phyloP scores from a whole-genome alignment of 2,888 invertebrate genomes.

The Stenchaetothrips biformis region DNA sequence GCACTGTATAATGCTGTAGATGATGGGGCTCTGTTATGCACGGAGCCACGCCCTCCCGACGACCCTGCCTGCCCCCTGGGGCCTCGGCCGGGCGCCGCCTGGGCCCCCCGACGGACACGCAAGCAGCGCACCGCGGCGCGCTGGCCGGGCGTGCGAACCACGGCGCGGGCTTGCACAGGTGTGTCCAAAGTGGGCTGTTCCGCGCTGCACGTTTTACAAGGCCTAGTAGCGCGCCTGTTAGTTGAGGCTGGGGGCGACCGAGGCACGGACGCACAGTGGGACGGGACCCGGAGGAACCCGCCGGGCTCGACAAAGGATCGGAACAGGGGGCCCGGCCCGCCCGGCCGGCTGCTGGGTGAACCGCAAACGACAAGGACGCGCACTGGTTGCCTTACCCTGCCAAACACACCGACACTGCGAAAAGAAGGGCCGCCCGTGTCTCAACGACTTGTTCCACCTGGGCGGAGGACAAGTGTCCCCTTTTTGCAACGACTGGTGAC shows the following conservation, averaged over 20 bases:
- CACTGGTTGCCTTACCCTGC: too few relatives aligned
- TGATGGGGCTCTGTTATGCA: neutral
- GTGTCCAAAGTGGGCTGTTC: neutral
- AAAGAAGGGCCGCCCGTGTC: too few relatives aligned
- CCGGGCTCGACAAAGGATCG: neutral
- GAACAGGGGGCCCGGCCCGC: neutral
- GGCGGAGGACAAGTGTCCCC: too few relatives aligned
- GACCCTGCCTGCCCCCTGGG: neutral
- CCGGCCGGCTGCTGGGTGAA: too few relatives aligned
- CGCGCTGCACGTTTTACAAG: neutral
- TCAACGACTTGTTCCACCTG: too few relatives aligned
- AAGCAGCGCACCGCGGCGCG: neutral
- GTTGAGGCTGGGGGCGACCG: neutral
- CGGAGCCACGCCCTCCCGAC: neutral
- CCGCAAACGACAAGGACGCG: too few relatives aligned
- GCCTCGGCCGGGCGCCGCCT: neutral
- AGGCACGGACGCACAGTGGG: too few relatives aligned
- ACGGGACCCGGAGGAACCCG: too few relatives aligned
- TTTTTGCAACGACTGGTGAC: too few relatives aligned
- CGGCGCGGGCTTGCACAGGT: slow-evolving; percentile 4
- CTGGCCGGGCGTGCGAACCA: too few relatives aligned
- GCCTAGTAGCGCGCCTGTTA: neutral
- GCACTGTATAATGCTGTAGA: neutral
- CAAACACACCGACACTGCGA: too few relatives aligned
- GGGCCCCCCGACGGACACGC: neutral